These are phyloP conservation scores for Takifugu bimaculatus DNA, from an alignment of 2,113 vertebrate species.

Conservation along the genomic window DNA sequence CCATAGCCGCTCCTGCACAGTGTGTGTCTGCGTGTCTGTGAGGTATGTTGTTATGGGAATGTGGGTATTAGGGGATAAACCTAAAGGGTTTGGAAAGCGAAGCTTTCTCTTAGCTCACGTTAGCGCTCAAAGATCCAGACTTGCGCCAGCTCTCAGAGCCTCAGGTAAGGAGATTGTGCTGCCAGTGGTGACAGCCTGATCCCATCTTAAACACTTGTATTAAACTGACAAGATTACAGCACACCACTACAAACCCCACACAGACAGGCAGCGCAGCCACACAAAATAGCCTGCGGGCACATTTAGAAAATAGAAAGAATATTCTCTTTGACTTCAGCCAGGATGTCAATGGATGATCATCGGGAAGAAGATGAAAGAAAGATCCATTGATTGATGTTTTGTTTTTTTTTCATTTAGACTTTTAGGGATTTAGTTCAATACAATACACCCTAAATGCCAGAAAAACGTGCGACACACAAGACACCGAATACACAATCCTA, in stretches of 20 bases:
- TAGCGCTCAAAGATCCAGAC: constrained; percentile 52
- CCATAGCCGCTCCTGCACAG: constrained; percentile 15
- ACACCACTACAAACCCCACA: constrained; percentile 38
- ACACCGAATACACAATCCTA: no score
- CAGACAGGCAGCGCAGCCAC: constrained; percentile 29
- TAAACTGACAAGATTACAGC: constrained; percentile 67
- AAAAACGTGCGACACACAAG: constrained; percentile 3
- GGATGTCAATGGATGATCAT: constrained; percentile 44
- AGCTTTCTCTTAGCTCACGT: constrained; percentile 58
- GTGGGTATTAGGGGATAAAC: constrained; percentile 53
- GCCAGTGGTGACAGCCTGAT: constrained; percentile 68
- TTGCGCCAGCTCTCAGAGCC: constrained; percentile 48
- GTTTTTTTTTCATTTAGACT: constrained; percentile 12
- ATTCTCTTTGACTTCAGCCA: constrained; percentile 52
- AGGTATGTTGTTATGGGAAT: constrained; percentile 20
- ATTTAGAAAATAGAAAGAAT: constrained; percentile 55
- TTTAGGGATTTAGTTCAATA: constrained; percentile 24
- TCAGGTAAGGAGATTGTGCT: constrained; percentile 70
- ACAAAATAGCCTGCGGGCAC: constrained; percentile 48
- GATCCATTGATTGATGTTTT: constrained; percentile 18
- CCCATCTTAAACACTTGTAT: constrained; percentile 65
- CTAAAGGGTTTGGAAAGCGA: constrained; percentile 63
- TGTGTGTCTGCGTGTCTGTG: constrained; percentile 9
- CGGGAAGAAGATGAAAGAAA: constrained; percentile 42
- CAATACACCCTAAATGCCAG: constrained; percentile 29